Percentiles rank a stretch among this genome's conserved stretches.
Evolutionary conservation across 2,113 vertebrate species (phyloP).

Genomic region (Cinclus cinclus): DNA sequence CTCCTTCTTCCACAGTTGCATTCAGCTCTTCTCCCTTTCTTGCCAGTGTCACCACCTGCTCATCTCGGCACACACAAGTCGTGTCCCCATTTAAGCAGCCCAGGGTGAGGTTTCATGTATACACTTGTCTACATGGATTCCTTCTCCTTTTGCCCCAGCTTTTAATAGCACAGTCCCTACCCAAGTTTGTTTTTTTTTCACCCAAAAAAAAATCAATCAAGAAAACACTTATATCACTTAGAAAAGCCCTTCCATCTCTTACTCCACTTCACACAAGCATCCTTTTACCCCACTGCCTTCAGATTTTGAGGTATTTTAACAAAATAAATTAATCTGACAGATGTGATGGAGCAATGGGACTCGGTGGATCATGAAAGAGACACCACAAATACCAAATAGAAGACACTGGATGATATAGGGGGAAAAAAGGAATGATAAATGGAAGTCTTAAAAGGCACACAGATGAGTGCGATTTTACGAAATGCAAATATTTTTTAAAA

Average conservation of each 20-base stretch:
- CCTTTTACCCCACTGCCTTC: not conserved
- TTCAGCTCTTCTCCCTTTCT: not conserved
- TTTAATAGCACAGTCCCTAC: not conserved
- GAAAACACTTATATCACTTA: not conserved
- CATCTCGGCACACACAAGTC: not conserved
- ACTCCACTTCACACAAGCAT: not conserved
- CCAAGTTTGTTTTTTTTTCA: not conserved
- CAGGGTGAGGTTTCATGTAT: accelerated
- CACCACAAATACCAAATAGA: not conserved
- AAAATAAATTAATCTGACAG: not conserved
- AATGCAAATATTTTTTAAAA: not conserved
- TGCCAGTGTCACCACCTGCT: not conserved
- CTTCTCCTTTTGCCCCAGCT: not conserved
- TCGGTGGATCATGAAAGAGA: not conserved
- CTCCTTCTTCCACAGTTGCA: not conserved
- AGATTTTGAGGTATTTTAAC: not conserved
- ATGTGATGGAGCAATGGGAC: not conserved
- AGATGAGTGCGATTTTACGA: not conserved
- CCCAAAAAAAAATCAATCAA: not conserved
- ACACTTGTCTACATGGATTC: not conserved
- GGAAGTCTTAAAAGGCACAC: not conserved
- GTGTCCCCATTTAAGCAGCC: not conserved
- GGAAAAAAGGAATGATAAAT: not conserved
- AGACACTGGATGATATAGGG: not conserved
- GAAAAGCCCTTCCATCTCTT: not conserved